Evolutionary conservation across 1,140 invertebrate genomes (phyloP), one percentile per base, ranked within the genome.

Genomic region (Lepidostoma basale): DNA sequence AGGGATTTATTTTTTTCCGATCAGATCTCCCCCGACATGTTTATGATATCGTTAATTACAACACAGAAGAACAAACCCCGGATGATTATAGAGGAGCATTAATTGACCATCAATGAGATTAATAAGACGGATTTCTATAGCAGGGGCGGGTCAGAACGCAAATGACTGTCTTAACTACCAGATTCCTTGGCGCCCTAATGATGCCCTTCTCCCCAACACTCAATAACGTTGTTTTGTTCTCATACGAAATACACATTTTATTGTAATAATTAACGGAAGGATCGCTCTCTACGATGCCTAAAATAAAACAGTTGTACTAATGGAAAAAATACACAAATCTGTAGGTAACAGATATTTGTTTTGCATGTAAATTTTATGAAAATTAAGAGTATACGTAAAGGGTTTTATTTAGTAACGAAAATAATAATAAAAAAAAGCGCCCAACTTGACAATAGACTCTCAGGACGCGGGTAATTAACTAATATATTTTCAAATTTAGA

Each of bases 11-110:
- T 56, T 56, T 56, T 56, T 56, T 20, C 52, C 52, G 28, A 56
- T 56, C 52, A 33, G 14, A 33, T 10, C 54, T 3, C n/a, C n/a
- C n/a, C n/a, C 12, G 33, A 40, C 33, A 59, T 59, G 22, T 59
- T 59, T 59, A 59, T 59, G 54, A 59, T 59, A 59, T 40, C 54
- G 54, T 59, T 59, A 59, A 59, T 59, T 59, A 59, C 54, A 59
- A 40, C 54, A 59, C 54, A 59, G 40, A 39, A 23, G 40, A 39
- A 39, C 54, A 59, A 33, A 20, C 30, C 23, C 40, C 18, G 54
- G 30, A 59, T 59, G 14, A 59, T 59, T 59, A 59, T 59, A 20
- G 54, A 59, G 40, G 22, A 59, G 40, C 30, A 20, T 59, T 59
- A 39, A 59, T 59, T 59, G 54, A 40, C 54, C 36, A 23, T 59